Percentiles rank a stretch among this genome's conserved stretches.
Conservation (phyloP, 2,797 vertebrate species). For the Sparus aurata region DNA sequence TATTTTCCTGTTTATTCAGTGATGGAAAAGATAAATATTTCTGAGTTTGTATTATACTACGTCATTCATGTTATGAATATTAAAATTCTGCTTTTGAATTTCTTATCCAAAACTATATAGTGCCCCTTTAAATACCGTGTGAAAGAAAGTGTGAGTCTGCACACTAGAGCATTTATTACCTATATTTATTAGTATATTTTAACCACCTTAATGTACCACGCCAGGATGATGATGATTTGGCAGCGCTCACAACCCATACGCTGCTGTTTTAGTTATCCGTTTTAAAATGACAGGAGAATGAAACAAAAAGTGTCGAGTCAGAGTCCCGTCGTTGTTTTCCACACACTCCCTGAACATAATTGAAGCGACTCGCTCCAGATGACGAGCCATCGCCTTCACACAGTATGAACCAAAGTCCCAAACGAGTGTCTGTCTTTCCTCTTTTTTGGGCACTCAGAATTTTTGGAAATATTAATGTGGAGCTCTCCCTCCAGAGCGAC, state of each 20-base stretch:
- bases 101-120: too few species aligned
- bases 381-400: constrained; percentile 36
- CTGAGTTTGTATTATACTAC: too few species aligned
- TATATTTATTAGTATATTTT: too few species aligned
- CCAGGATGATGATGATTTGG: background rate
- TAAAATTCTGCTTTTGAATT: too few species aligned
- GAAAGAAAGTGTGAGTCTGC: too few species aligned
- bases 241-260: background rate
- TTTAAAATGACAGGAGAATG: background rate
- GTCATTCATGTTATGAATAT: too few species aligned
- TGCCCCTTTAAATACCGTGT: too few species aligned
- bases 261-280: background rate
- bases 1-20: too few species aligned
- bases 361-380: constrained; percentile 53
- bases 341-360: constrained; percentile 38
- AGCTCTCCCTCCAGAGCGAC: constrained; percentile 63
- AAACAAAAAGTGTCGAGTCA: background rate
- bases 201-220: too few species aligned
- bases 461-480: constrained; percentile 55
- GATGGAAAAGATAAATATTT: too few species aligned
- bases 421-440: constrained; percentile 25
- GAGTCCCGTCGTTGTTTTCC: constrained; percentile 10
- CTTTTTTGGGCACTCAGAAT: constrained; percentile 35
- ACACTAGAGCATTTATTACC: too few species aligned
- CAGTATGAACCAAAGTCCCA: constrained; percentile 38